phyloP scores from a whole-genome alignment of 1,140 invertebrate species.

The Frieseomelitta varia region DNA sequence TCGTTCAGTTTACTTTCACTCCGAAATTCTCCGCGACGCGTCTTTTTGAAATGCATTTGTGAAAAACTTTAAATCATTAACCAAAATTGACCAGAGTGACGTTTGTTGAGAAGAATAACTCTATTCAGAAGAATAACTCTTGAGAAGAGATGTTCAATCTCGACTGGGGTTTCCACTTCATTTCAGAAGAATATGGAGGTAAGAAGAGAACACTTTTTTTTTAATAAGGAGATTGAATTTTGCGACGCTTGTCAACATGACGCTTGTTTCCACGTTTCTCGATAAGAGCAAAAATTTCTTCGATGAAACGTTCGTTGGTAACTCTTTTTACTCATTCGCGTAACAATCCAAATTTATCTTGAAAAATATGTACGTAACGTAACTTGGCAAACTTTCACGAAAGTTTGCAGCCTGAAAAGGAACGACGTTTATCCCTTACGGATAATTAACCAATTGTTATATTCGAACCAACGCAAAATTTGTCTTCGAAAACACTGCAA shows the following conservation, averaged over 20 bases:
- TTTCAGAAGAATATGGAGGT: conserved; percentile 31
- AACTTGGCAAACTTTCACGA: neutral
- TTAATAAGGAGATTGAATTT: neutral
- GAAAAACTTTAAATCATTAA: neutral
- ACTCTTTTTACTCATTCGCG: neutral
- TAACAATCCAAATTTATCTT: neutral
- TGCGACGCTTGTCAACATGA: neutral
- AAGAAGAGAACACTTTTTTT: neutral
- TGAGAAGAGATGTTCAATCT: conserved; percentile 38
- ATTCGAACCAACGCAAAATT: neutral
- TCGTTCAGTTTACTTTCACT: neutral
- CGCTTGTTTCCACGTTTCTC: neutral
- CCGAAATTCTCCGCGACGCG: neutral
- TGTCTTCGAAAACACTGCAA: neutral
- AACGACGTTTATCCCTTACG: neutral
- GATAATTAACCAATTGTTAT: neutral
- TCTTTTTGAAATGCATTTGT: neutral
- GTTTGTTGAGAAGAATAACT: neutral
- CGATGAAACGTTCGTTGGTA: neutral
- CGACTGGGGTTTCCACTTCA: conserved; percentile 50
- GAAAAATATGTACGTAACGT: neutral
- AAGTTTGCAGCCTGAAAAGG: neutral
- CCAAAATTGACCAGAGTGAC: neutral
- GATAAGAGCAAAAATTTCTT: neutral
- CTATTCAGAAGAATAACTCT: neutral